Base-by-base conservation (phyloP, 2,113 vertebrate species). In the Aspidoscelis tigris region DNA sequence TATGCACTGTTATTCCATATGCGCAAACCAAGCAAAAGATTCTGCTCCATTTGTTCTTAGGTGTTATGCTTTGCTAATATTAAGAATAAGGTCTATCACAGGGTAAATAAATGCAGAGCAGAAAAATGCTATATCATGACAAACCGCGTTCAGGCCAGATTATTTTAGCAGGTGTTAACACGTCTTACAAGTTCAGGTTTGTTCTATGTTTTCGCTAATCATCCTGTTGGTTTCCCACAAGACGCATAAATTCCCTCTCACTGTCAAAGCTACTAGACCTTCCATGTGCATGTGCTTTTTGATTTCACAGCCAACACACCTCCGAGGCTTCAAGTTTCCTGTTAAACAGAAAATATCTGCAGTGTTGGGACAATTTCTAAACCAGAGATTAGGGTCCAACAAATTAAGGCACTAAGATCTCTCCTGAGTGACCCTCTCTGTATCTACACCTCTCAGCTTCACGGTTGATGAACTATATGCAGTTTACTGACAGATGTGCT, bases 341-440 rank as follows among this genome's bases (percentile, higher is more conserved):
- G 0, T 0, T 41, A 83, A 83, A 0, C 80, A 89, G 72, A 86
- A 78, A 81, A 22, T 65, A 65, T 22, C 64, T 65, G 18, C 22
- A 65, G 18, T 50, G 5, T 55, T 47, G 64, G 33, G 1, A 0
- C 0, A 0, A 1, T 0, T 68, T 50, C 61, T 2, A 0, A 41
- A 44, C 61, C 0, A 80, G 61, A 5, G 33, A n/a, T 41, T 11
- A 69, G 0, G 64, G 55, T 26, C 0, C 55, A 2, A 7, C 55
- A 55, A 55, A 55, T 33, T 21, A 70, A 70, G 33, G 39, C 11
- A 12, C 0, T 0, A 71, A 71, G 7, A 55, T 33, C 80, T 55
- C 22, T 80, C 12, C 1, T 0, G 53, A 65, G 41, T 64, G 80
- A 41, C 14, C 7, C 47, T 22, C 22, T 72, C 21, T 9, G 18